phyloP scores from a whole-genome alignment of 2,888 invertebrate genomes.

The Emmelina monodactyla region DNA sequence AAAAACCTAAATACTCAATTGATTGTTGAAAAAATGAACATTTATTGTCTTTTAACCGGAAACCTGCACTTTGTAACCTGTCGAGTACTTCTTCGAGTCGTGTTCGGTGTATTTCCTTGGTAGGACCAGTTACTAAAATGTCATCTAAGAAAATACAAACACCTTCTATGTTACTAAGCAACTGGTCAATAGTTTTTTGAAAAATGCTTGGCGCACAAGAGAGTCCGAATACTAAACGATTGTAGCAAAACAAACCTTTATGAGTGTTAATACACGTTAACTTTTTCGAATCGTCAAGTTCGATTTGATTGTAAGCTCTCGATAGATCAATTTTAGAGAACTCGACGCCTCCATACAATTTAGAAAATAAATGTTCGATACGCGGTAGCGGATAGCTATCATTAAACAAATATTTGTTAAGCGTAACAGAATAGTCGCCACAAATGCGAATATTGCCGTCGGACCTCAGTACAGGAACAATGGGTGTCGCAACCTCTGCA shows the following conservation, averaged over 20 bases:
- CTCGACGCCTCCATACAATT: no score
- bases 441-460: slow-evolving; percentile 10
- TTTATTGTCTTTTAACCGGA: background rate
- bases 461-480: slow-evolving; percentile 9
- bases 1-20: background rate
- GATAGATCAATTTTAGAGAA: slow-evolving; percentile 11
- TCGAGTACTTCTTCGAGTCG: no score
- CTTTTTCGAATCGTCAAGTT: slow-evolving; percentile 1
- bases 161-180: background rate
- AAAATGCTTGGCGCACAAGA: no score
- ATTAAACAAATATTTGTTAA: slow-evolving; percentile 6
- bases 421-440: slow-evolving; percentile 12
- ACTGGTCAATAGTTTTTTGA: background rate
- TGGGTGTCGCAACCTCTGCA: slow-evolving; percentile 9
- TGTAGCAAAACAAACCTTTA: slow-evolving; percentile 2
- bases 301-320: slow-evolving; percentile 10
- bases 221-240: slow-evolving; percentile 3
- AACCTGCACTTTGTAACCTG: slow-evolving; percentile 1
- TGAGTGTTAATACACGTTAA: background rate
- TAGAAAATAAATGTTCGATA: no score
- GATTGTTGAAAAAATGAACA: background rate
- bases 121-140: background rate
- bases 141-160: background rate
- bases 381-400: slow-evolving; percentile 12
- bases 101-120: no score